Evolutionary conservation across 2,113 vertebrate species (phyloP).

Genomic region (Gambusia holbrooki): DNA sequence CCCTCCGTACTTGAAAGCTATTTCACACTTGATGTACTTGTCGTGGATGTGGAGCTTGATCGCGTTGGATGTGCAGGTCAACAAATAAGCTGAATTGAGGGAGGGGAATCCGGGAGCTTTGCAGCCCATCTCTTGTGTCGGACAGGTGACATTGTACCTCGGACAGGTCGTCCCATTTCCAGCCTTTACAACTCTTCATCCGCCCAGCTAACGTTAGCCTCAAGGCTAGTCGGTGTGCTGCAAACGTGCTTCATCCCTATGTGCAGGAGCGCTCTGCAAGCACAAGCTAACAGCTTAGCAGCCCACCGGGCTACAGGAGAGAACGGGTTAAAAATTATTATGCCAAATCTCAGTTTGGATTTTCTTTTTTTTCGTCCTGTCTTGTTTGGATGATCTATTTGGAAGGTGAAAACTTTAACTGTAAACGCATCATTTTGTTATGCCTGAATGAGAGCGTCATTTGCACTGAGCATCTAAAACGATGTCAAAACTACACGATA

Average conservation of each 20-base stretch:
- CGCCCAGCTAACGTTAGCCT: conserved; percentile 58
- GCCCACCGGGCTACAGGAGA: conserved; percentile 22
- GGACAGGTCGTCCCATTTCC: conserved; percentile 53
- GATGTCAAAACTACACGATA: neutral
- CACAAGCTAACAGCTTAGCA: conserved; percentile 32
- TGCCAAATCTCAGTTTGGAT: neutral
- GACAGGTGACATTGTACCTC: conserved; percentile 67
- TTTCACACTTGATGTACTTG: conserved; percentile 18
- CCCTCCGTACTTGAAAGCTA: conserved; percentile 16
- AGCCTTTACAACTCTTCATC: conserved; percentile 45
- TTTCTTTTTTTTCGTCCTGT: neutral
- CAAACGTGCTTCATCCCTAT: conserved; percentile 61
- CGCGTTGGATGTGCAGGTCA: conserved; percentile 53
- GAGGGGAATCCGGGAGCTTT: conserved; percentile 4
- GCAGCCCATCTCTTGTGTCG: conserved; percentile 22
- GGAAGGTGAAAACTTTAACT: neutral
- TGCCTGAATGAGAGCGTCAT: neutral
- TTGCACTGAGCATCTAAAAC: neutral
- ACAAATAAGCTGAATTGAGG: conserved; percentile 39
- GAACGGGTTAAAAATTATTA: conserved; percentile 1
- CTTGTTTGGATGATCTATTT: neutral
- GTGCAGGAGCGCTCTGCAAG: conserved; percentile 24
- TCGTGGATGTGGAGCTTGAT: conserved; percentile 15
- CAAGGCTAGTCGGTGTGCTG: conserved; percentile 55
- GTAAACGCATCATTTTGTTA: neutral